Evolutionary conservation across 2,113 vertebrate genomes (phyloP), one percentile per base, ranked within the genome.

Genomic region (Barbus barbus): DNA sequence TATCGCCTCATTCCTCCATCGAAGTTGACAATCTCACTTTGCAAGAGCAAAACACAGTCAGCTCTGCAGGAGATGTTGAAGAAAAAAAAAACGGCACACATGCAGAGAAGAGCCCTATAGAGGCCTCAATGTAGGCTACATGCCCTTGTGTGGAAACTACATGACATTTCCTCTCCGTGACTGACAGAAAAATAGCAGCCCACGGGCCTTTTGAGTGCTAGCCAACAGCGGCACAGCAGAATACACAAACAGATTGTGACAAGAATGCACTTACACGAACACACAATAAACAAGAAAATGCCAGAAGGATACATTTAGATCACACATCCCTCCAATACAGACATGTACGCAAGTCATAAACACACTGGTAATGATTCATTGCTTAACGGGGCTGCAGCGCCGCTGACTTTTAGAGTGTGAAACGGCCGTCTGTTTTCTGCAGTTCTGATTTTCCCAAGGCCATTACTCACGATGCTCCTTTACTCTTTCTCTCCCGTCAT

Each of bases 381-480:
- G 75, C 75, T 83, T 44, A 83, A 78, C n/a, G 8, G 74, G 53
- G 85, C 75, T 77, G 58, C 22, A 76, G 56, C 2, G 26, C 28
- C 22, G 36, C 33, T 84, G 83, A 61, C 73, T 77, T 73, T 77
- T 72, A 77, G 63, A 85, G 72, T 84, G 83, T 81, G 76, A 84
- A 84, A 38, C 41, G 4, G 12, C 69, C 31, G 65, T 84, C 79
- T 87, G 86, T 78, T 84, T 79, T 65, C 48, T 44, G 26, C 33
- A 18, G 58, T 81, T 44, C 44, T 61, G 61, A 74, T n/a, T 67
- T 81, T 56, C 69, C 60, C 24, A n/a, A 9, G 65, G 63, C 16
- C 71, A 56, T 61, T 61, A 56, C 78, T 83, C 82, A 65, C 31
- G 2, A 28, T 36, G 36, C 63, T 24, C 16, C 46, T 61, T 61